Base-by-base conservation (phyloP, 1,140 invertebrate genomes). In the Plutomurus gul region DNA sequence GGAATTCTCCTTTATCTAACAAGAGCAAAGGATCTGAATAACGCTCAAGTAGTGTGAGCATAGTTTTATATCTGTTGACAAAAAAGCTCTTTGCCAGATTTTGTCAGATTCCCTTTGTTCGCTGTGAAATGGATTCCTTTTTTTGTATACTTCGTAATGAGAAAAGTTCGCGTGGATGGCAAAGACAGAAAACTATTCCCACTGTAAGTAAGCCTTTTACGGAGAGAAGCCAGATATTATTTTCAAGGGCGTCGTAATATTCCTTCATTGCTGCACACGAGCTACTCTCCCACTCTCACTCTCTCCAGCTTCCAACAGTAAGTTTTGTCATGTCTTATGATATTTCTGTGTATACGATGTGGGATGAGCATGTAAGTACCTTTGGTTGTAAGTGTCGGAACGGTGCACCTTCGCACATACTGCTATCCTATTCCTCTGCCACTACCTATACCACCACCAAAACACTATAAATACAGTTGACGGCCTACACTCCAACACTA, bases 1-100 rank as follows among this genome's bases (percentile, higher is more conserved):
- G 56, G 27, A 65, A 65, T 65, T 65, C 56, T 36, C 56, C 56
- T 65, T 65, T 65, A 65, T 65, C 56, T 65, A 65, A 65, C 56
- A 65, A 65, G 56, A 65, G 56, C 56, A 65, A 43, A 65, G 56
- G 56, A 65, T 65, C 56, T 65, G 56, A 65, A 65, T 65, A 65
- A 65, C 56, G 56, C 56, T 65, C 56, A 65, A 65, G 56, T n/a
- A n/a, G n/a, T 65, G 56, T 65, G 56, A 65, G 56, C 56, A 65
- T 65, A 65, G 56, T 65, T 65, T 65, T 65, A 65, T 65, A 65
- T 65, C 56, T 65, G 56, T 65, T 65, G 56, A 65, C 56, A 65
- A 65, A 65, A 65, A 65, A 65, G 56, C 56, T 65, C 56, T 65
- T 65, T 65, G 56, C 56, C 56, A 65, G 56, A 65, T 65, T 65